Base-by-base conservation (phyloP, 23 tunicate genomes). In the Ciona savignyi region DNA sequence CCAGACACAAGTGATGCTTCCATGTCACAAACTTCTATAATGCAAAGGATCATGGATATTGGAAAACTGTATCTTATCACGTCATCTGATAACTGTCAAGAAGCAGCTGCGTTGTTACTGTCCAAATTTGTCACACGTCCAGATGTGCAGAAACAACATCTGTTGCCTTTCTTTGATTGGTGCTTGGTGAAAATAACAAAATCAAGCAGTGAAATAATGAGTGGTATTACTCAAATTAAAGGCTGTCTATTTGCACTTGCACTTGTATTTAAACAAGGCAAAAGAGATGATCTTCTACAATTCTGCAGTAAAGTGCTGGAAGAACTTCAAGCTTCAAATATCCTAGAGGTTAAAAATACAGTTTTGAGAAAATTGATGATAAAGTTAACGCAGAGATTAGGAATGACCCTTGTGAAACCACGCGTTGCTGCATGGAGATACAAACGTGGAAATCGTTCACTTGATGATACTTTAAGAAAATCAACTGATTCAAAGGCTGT, bases 351-450 rank as follows among this genome's bases (percentile, higher is more conserved):
- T 6, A 74, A 83, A 25, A 81, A 83, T 71, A 30, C 89, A 0
- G 78, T 80, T 6, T 48, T 90, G 2, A 34, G 90, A 62, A 90
- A 83, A 64, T 35, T 90, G 28, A 71, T 25, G 33, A 85, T 84
- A 1, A 90, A 90, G 48, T 51, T 83, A 11, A 63, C 72, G 35
- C 97, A 90, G 51, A 35, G 97, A 79, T 26, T 90, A 0, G 97
- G 90, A 0, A 90, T 78, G 80, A 84, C 97, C 2, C 51, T 90
- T 4, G 32, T 95, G 35, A 88, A 88, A 33, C 96, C 99, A 3
- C 77, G 78, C 33, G 67, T 88, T 32, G 88, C 99, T 29, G 71
- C 87, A 51, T 95, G 99, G 99, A 74, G 95, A 66, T 95, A 95
- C 51, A 84, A 95, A 32, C 73, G 99, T 49, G 99, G 99, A 35